Base-by-base conservation (phyloP, 2,888 invertebrate genomes). In the Altica lythri region DNA sequence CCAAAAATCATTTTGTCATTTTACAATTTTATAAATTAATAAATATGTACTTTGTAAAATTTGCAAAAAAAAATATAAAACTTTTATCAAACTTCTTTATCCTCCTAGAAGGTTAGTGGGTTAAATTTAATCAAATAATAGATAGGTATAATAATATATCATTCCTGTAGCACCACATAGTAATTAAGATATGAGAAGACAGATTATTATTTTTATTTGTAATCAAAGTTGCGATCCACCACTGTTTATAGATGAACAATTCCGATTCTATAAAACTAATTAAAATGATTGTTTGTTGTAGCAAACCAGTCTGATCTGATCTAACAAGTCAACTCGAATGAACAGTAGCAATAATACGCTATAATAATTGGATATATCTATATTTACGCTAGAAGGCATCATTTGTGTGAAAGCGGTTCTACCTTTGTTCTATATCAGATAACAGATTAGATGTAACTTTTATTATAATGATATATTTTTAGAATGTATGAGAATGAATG, bases 221-320 rank as follows among this genome's bases (percentile, higher is more conserved):
- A n/a, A n/a, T n/a, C n/a, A n/a, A n/a, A n/a, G n/a, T n/a, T n/a
- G n/a, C n/a, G n/a, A n/a, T n/a, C n/a, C 40, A 40, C 40, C 40
- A 18, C 40, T 40, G 40, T 40, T 22, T 18, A 19, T 10, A 37
- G 19, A 37, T 18, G 19, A 37, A 18, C 37, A 37, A 9, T 40
- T 40, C 17, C 59, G 53, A 56, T 52, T 58, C 52, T 55, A 52
- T 37, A 53, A 52, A 46, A 56, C 60, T 58, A 60, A 60, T 60
- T 60, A 58, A 58, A 56, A 46, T 55, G 49, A 54, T 55, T 55
- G 53, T 60, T 49, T 37, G 19, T 34, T 27, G 29, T 27, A 30
- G 40, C 53, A 46, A 45, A 46, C 34, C 46, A 40, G 57, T 58
- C 35, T 54, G 61, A 65, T 63, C 57, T 54, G 59, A 60, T 65